phyloP scores from a whole-genome alignment of 2,113 vertebrate species.

The Leptodactylus fuscus region DNA sequence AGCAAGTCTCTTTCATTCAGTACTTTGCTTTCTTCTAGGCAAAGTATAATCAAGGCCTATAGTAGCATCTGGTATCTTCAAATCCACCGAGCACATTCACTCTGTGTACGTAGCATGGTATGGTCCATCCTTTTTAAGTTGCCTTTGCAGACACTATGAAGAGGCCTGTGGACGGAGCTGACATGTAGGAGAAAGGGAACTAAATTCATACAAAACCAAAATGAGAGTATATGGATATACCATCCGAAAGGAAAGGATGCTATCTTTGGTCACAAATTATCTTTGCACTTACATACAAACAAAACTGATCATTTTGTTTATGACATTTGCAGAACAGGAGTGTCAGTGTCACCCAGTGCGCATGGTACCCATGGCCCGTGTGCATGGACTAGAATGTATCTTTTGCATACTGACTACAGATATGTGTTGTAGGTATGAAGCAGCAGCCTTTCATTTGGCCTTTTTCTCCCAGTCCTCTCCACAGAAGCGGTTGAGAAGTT shows the following conservation, averaged over 20 bases:
- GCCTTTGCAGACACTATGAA: slow-evolving; percentile 73
- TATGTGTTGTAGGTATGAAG: slow-evolving; percentile 66
- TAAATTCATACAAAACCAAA: slow-evolving; percentile 63
- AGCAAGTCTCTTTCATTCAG: slow-evolving; percentile 60
- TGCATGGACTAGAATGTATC: slow-evolving; percentile 50
- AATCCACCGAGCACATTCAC: slow-evolving; percentile 69
- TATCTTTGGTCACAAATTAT: slow-evolving; percentile 96
- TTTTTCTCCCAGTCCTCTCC: slow-evolving; percentile 73
- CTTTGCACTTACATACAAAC: slow-evolving; percentile 68
- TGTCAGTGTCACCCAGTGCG: slow-evolving; percentile 65
- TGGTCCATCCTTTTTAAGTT: slow-evolving; percentile 58
- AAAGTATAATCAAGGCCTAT: slow-evolving; percentile 69
- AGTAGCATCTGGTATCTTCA: slow-evolving; percentile 69
- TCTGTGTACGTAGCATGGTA: slow-evolving; percentile 73
- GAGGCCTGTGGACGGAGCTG: slow-evolving; percentile 78
- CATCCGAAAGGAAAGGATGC: slow-evolving; percentile 76
- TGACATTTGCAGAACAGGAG: slow-evolving; percentile 64
- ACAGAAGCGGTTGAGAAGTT: slow-evolving; percentile 87
- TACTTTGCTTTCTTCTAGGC: slow-evolving; percentile 65
- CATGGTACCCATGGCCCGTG: slow-evolving; percentile 57
- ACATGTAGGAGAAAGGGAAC: slow-evolving; percentile 56
- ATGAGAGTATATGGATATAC: slow-evolving; percentile 67
- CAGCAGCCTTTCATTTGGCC: slow-evolving; percentile 71
- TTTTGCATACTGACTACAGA: slow-evolving; percentile 62
- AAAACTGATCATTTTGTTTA: slow-evolving; percentile 60